Percentiles rank a stretch among this genome's conserved stretches.
These are phyloP conservation scores for Trichogramma evanescens DNA, from an alignment of 2,888 invertebrate species.

Conservation along the genomic window DNA sequence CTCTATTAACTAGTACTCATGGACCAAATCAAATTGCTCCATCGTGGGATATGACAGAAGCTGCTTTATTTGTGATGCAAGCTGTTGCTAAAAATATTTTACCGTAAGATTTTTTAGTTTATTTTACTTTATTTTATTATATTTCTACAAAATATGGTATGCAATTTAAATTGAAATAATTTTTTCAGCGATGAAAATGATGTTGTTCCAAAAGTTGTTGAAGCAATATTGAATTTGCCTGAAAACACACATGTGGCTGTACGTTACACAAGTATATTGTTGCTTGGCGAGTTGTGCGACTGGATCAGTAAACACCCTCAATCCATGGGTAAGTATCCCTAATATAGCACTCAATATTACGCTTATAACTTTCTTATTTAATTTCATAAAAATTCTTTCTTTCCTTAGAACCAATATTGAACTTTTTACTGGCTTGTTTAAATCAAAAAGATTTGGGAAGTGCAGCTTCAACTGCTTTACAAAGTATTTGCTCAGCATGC, in stretches of 20 bases:
- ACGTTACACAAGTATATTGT: conserved; percentile 76
- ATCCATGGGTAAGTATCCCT: conserved; percentile 54
- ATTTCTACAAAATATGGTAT: background rate
- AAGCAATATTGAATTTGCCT: conserved; percentile 81
- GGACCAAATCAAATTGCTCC: conserved; percentile 52
- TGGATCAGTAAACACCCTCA: conserved; percentile 88
- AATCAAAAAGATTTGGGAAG: conserved; percentile 67
- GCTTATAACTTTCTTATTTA: background rate
- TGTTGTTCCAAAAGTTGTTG: conserved; percentile 87
- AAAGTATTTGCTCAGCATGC: conserved; percentile 79
- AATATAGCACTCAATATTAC: background rate
- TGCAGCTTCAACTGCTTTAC: conserved; percentile 76
- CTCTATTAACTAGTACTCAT: conserved; percentile 52
- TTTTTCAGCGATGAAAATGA: conserved; percentile 75
- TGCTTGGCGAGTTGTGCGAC: conserved; percentile 87
- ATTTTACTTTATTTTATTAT: background rate
- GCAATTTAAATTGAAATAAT: background rate
- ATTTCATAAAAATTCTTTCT: conserved; percentile 2
- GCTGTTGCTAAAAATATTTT: conserved; percentile 89
- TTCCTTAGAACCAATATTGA: conserved; percentile 65
- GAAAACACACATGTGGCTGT: conserved; percentile 77
- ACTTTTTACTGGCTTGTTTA: conserved; percentile 69
- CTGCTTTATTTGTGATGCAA: conserved; percentile 91
- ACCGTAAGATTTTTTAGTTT: conserved; percentile 62
- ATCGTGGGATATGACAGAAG: conserved; percentile 90